Evolutionary conservation across 2,888 invertebrate genomes (phyloP).

Genomic region (Seladonia tumulorum): DNA sequence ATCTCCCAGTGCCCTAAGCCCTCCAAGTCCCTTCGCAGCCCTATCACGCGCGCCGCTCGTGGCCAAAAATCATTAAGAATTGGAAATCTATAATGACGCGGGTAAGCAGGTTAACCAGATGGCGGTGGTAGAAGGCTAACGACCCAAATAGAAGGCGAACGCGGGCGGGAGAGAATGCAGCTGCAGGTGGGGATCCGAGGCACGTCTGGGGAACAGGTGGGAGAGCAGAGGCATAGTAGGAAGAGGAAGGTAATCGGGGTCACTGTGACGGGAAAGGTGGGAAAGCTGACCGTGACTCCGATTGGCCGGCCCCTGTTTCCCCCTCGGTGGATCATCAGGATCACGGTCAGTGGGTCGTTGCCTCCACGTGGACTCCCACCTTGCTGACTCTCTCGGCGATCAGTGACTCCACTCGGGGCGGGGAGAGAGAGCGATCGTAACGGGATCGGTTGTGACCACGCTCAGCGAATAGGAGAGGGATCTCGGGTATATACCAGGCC

Average conservation of each 20-base stretch:
- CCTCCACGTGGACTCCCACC: constrained; percentile 71
- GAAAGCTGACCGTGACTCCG: constrained; percentile 51
- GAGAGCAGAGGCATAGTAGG: constrained; percentile 65
- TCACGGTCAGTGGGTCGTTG: constrained; percentile 82
- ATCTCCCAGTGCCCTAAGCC: not conserved
- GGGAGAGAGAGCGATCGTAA: constrained; percentile 67
- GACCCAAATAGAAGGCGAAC: constrained; percentile 76
- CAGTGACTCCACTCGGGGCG: constrained; percentile 25
- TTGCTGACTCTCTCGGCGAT: constrained; percentile 30
- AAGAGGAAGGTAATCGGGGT: constrained; percentile 74
- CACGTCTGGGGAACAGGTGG: constrained; percentile 54
- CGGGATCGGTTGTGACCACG: constrained; percentile 77
- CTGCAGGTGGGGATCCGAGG: constrained; percentile 52
- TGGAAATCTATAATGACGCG: constrained; percentile 48
- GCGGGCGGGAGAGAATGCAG: constrained; percentile 61
- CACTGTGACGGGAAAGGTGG: constrained; percentile 67
- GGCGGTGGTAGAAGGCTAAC: constrained; percentile 71
- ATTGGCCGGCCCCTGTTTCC: constrained; percentile 68
- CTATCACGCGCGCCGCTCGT: not conserved
- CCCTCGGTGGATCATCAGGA: constrained; percentile 62
- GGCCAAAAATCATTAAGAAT: constrained; percentile 58
- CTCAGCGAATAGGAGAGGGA: constrained; percentile 48
- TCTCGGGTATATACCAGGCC: constrained; percentile 61
- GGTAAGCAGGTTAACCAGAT: constrained; percentile 58
- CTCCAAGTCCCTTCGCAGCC: not conserved